Percentiles rank a stretch among this genome's conserved stretches.
Conservation (phyloP, 1,140 invertebrate species). For the Linepithema humile region DNA sequence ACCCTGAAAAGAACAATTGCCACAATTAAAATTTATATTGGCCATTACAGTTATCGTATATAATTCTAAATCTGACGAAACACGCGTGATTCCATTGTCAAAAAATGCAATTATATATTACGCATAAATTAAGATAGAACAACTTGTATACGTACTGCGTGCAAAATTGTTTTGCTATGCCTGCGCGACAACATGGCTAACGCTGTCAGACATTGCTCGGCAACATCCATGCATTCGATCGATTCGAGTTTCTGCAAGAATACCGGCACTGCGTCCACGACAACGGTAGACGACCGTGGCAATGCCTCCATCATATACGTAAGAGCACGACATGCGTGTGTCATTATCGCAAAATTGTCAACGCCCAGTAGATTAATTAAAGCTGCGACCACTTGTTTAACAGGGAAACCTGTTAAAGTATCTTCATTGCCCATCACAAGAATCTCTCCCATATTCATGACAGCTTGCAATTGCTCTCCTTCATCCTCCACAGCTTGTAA, state of each 20-base stretch:
- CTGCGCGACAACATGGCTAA: conserved; percentile 98
- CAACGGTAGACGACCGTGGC: conserved; percentile 97
- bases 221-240: conserved; percentile 99
- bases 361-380: conserved; percentile 94
- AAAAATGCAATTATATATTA: not conserved
- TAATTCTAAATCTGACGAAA: too few species aligned
- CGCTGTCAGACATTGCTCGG: conserved; percentile 98
- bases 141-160: conserved; percentile 88
- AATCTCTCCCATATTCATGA: conserved; percentile 99
- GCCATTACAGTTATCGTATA: not conserved
- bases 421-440: conserved; percentile 99
- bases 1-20: conserved; percentile 86
- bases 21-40: not conserved
- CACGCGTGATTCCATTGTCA: too few species aligned
- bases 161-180: conserved; percentile 98
- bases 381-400: conserved; percentile 98
- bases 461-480: conserved; percentile 97
- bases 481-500: conserved; percentile 97
- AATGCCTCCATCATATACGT: conserved; percentile 99
- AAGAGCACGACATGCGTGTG: conserved; percentile 98
- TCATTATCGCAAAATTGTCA: conserved; percentile 99
- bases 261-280: conserved; percentile 98
- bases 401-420: conserved; percentile 98
- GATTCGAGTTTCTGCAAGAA: conserved; percentile 98
- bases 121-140: not conserved